Evolutionary conservation across 2,888 invertebrate genomes (phyloP).

Genomic region (Morinoia aosen): DNA sequence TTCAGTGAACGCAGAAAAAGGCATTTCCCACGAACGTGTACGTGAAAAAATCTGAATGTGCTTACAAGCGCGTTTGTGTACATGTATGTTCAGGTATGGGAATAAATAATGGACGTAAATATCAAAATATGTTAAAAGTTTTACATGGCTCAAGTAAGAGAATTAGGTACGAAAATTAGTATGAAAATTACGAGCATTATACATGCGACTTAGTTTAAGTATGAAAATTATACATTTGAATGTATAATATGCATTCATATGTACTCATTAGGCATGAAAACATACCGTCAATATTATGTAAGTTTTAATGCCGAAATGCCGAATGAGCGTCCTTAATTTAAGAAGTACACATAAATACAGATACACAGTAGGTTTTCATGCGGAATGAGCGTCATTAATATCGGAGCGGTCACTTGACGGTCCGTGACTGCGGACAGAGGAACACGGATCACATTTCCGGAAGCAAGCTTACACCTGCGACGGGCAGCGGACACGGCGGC

Average conservation of each 20-base stretch:
- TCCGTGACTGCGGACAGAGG: conserved; percentile 2
- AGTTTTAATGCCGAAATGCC: neutral
- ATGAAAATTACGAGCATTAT: no score
- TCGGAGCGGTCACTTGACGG: neutral
- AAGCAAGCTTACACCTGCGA: neutral
- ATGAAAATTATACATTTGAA: neutral
- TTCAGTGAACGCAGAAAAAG: neutral
- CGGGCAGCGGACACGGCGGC: neutral
- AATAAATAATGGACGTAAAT: neutral
- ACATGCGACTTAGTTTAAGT: no score
- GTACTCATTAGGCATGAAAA: no score
- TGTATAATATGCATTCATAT: neutral
- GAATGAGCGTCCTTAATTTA: neutral
- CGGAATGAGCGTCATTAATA: neutral
- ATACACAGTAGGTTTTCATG: neutral
- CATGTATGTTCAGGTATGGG: neutral
- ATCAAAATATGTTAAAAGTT: neutral
- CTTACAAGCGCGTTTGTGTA: neutral
- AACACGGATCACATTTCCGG: neutral
- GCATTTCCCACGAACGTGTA: neutral
- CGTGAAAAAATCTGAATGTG: neutral
- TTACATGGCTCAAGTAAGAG: neutral
- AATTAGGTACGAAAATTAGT: neutral
- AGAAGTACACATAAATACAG: no score
- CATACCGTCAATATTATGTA: no score